A percentile compares a stretch with the other conserved stretches of the same genome.
phyloP scores from a whole-genome alignment of 2,888 invertebrate species.

The Synanthedon vespiformis region DNA sequence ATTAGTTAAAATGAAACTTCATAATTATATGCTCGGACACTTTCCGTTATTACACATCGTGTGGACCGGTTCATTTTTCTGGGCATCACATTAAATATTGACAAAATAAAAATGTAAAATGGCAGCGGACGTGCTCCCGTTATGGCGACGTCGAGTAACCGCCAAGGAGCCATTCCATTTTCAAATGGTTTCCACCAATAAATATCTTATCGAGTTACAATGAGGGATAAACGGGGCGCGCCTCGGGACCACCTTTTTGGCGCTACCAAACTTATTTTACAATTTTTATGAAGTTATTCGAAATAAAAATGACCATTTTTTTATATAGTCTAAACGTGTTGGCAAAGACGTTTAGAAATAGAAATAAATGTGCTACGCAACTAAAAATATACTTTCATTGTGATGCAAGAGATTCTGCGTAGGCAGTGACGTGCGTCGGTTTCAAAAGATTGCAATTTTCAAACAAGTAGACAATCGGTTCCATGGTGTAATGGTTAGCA shows the following conservation, averaged over 20 bases:
- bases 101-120: slow-evolving; percentile 69
- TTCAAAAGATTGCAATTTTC: slow-evolving; percentile 2
- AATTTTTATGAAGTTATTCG: slow-evolving; percentile 7
- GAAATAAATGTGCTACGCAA: not conserved
- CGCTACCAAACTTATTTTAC: slow-evolving; percentile 20
- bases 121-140: slow-evolving; percentile 47
- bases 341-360: not conserved
- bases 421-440: no score
- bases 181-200: slow-evolving; percentile 61
- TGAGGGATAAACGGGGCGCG: slow-evolving; percentile 44
- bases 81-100: slow-evolving; percentile 65
- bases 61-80: slow-evolving; percentile 16
- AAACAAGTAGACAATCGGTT: not conserved
- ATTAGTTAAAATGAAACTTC: no score
- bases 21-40: no score
- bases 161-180: slow-evolving; percentile 59
- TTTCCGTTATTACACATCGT: slow-evolving; percentile 2
- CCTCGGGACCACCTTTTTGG: slow-evolving; percentile 31
- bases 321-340: not conserved
- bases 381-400: not conserved
- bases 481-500: slow-evolving; percentile 38
- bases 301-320: not conserved
- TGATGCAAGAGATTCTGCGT: no score
- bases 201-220: slow-evolving; percentile 69
- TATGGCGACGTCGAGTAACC: slow-evolving; percentile 45